Conservation (phyloP, 2,888 invertebrate species). For the Sesia bembeciformis region DNA sequence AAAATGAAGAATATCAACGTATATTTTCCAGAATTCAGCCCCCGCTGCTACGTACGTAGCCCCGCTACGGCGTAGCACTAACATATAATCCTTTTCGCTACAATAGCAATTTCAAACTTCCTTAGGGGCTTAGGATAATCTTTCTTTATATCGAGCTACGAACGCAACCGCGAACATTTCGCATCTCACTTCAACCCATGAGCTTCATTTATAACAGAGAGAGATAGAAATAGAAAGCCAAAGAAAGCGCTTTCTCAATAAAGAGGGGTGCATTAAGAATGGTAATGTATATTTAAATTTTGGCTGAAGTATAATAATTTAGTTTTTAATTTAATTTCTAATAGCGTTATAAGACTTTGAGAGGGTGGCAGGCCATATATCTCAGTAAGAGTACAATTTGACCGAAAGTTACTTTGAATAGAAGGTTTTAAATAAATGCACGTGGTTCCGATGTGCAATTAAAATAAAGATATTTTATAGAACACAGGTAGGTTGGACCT, state of each 20-base stretch:
- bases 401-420: background rate
- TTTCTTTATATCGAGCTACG: conserved; percentile 73
- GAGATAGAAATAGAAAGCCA: conserved; percentile 30
- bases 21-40: conserved; percentile 32
- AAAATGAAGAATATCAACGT: too few relatives aligned
- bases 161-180: conserved; percentile 40
- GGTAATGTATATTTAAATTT: conserved; percentile 73
- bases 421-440: too few relatives aligned
- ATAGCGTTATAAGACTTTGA: conserved; percentile 42
- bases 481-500: too few relatives aligned
- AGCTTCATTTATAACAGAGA: conserved; percentile 16
- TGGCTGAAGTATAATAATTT: conserved; percentile 70
- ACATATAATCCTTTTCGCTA: conserved; percentile 76
- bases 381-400: background rate
- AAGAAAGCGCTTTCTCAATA: conserved; percentile 67
- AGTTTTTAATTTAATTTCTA: conserved; percentile 73
- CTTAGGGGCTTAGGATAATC: conserved; percentile 75
- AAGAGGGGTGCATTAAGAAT: conserved; percentile 56
- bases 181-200: conserved; percentile 28
- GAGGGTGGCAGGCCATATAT: conserved; percentile 26
- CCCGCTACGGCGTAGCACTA: conserved; percentile 68
- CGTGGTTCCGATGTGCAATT: too few relatives aligned
- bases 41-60: conserved; percentile 34
- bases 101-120: conserved; percentile 77
- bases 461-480: too few relatives aligned